Conservation (phyloP, 2,797 vertebrate genomes). For the Pelochelys cantorii region DNA sequence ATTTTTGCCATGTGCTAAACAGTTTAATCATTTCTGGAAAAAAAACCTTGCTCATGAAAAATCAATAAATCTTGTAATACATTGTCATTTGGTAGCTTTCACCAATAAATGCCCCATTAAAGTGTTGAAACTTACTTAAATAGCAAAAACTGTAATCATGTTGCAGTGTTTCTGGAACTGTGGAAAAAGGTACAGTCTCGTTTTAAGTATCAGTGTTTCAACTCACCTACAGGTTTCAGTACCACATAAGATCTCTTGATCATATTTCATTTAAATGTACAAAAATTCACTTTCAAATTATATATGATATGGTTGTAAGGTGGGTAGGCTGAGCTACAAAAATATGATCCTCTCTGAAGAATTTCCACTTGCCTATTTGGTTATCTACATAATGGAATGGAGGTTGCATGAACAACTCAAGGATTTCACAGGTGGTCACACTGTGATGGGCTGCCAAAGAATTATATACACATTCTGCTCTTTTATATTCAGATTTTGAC, state of each 20-base stretch:
- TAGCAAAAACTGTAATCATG: too few species aligned
- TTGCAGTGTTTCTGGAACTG: too few species aligned
- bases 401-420: not conserved
- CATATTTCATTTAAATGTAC: too few species aligned
- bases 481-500: slow-evolving; percentile 1
- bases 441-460: not conserved
- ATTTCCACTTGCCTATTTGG: not conserved
- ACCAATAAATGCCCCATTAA: not conserved
- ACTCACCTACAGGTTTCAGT: too few species aligned
- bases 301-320: too few species aligned
- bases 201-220: too few species aligned
- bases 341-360: too few species aligned
- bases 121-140: too few species aligned
- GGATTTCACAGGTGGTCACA: not conserved
- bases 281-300: too few species aligned
- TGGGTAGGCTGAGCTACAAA: too few species aligned
- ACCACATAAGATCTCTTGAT: too few species aligned
- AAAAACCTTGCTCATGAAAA: not conserved
- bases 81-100: not conserved
- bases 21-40: not conserved
- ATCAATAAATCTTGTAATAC: not conserved
- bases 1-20: not conserved
- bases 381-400: not conserved
- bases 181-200: too few species aligned
- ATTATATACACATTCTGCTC: not conserved